These are phyloP conservation scores for Agrenia bidenticulata DNA, from an alignment of 2,888 invertebrate genomes.

Conservation along the genomic window DNA sequence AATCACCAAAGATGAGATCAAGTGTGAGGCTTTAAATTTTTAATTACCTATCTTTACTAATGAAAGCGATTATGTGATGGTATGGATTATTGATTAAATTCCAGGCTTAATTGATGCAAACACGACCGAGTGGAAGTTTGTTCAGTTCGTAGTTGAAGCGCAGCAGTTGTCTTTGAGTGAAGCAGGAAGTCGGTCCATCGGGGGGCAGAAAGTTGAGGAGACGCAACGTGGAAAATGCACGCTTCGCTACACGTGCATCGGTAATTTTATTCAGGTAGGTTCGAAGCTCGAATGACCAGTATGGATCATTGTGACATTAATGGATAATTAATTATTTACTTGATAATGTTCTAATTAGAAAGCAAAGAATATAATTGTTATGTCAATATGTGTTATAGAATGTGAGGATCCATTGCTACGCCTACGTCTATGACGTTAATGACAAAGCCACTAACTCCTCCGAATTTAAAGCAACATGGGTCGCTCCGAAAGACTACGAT, in stretches of 20 bases:
- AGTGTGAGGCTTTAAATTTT: conserved; percentile 33
- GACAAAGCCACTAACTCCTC: conserved; percentile 15
- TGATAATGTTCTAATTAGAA: too few relatives aligned
- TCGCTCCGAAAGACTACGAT: conserved; percentile 25
- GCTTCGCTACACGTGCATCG: conserved; percentile 29
- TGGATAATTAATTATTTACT: too few relatives aligned
- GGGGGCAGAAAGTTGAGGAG: background rate
- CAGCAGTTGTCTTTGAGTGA: conserved; percentile 21
- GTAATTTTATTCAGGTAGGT: conserved; percentile 14
- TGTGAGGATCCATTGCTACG: conserved; percentile 26
- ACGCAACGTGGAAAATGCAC: conserved; percentile 32
- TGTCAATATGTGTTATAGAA: conserved; percentile 9
- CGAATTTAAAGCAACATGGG: conserved; percentile 20
- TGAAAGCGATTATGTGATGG: background rate
- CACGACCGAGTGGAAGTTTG: conserved; percentile 10
- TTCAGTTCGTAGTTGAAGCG: conserved; percentile 30
- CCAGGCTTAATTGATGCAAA: conserved; percentile 34
- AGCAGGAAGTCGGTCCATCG: conserved; percentile 21
- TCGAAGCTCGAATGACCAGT: too few relatives aligned
- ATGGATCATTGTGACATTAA: too few relatives aligned
- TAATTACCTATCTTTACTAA: background rate
- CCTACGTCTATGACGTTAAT: conserved; percentile 15
- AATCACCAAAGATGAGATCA: conserved; percentile 13
- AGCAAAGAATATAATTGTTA: too few relatives aligned
- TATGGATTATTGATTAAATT: background rate